Evolutionary conservation across 2,113 vertebrate genomes (phyloP), one percentile per base, ranked within the genome.

Genomic region (Triplophysa tibetana): DNA sequence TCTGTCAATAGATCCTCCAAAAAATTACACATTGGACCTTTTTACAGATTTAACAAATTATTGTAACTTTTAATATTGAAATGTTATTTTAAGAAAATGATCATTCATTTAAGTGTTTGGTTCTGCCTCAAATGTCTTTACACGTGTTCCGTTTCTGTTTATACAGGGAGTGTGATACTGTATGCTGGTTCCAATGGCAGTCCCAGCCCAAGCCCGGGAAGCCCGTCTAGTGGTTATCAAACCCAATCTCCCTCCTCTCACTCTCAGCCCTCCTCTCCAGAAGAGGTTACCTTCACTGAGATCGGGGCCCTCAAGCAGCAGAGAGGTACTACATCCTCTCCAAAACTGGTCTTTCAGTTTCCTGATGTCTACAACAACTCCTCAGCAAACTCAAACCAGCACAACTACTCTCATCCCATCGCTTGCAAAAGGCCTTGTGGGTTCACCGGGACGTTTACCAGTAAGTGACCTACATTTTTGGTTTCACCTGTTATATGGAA

Each of bases 201-300:
- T 50, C 29, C 88, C 75, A 93, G 92, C 60, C 93, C 92, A 63
- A 92, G 90, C 74, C 92, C 93, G 0, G 91, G 92, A 50, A 94
- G 93, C 85, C 93, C 93, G 2, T 94, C 93, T 66, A 94, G 93
- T 4, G 93, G 93, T 23, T 94, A 94, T 85, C 92, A 93, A 85
- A 93, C 92, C 2, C 93, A 94, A 84, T 94, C 93, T 0, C 93
- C 93, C 3, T 92, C 86, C 19, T 91, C 89, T 52, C 91, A 92
- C 79, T 94, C 93, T 38, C 93, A 94, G 88, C 92, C 93, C 2
- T 93, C 93, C 0, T 94, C 93, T 81, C 93, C 93, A 70, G 93
- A 93, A 78, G 92, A 93, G 78, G 87, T 92, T 74, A 90, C 91
- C 84, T 93, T 93, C 82, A 93, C 92, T 7, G 92, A 94, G 80